These are phyloP conservation scores for Drosophila colorata DNA, from an alignment of 2,888 invertebrate genomes.

Conservation along the genomic window DNA sequence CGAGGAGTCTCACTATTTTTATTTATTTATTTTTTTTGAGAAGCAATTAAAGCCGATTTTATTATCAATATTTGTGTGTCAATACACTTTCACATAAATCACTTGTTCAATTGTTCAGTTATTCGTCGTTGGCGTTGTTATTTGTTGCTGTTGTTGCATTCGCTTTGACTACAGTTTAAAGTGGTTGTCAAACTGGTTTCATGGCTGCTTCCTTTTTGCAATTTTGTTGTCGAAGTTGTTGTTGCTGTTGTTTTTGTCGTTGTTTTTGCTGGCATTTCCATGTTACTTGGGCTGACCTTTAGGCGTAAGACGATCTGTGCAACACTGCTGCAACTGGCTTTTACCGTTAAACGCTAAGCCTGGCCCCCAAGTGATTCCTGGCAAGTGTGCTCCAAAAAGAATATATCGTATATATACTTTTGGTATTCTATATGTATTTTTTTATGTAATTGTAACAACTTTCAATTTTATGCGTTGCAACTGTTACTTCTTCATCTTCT, in stretches of 20 bases:
- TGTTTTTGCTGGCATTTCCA: slow-evolving; percentile 65
- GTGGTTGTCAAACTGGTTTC: slow-evolving; percentile 69
- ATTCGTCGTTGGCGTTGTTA: slow-evolving; percentile 8
- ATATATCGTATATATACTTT: slow-evolving; percentile 3
- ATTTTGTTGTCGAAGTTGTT: slow-evolving; percentile 62
- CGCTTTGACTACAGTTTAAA: slow-evolving; percentile 64
- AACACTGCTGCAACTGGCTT: slow-evolving; percentile 59
- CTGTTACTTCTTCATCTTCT: slow-evolving; percentile 11
- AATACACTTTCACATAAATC: slow-evolving; percentile 81
- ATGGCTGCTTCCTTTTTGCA: slow-evolving; percentile 76
- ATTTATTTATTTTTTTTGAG: not conserved
- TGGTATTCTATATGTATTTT: slow-evolving; percentile 11
- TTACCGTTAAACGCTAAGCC: slow-evolving; percentile 65
- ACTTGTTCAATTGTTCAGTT: slow-evolving; percentile 59
- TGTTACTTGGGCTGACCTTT: slow-evolving; percentile 69
- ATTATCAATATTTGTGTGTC: slow-evolving; percentile 65
- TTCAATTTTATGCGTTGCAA: slow-evolving; percentile 29
- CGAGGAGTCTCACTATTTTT: slow-evolving; percentile 13
- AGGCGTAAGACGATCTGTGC: slow-evolving; percentile 63
- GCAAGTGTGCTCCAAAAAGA: slow-evolving; percentile 14
- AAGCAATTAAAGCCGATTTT: slow-evolving; percentile 13
- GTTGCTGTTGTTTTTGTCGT: slow-evolving; percentile 28
- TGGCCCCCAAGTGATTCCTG: slow-evolving; percentile 74
- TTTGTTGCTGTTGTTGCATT: slow-evolving; percentile 45
- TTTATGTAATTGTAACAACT: slow-evolving; percentile 23